Conservation (phyloP, 2,113 vertebrate genomes). For the Sisor rabdophorus region DNA sequence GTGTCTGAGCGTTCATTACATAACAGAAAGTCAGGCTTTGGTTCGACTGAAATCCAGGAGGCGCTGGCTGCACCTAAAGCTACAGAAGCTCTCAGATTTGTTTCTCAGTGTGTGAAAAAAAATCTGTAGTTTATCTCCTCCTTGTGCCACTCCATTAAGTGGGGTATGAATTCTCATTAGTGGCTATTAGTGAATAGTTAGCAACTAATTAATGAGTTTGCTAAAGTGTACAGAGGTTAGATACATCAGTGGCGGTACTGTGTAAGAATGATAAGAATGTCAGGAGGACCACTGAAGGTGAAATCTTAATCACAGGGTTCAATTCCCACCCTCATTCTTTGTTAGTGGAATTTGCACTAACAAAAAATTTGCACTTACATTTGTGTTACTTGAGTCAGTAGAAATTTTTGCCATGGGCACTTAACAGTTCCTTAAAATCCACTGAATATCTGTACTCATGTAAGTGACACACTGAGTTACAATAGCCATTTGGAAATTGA, state of each 20-base stretch:
- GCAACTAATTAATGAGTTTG: constrained; percentile 52
- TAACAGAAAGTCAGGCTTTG: constrained; percentile 43
- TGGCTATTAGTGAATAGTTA: constrained; percentile 57
- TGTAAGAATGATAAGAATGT: neutral
- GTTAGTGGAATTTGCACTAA: too few relatives aligned
- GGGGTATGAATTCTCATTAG: constrained; percentile 57
- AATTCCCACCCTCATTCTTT: too few relatives aligned
- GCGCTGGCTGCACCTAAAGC: neutral
- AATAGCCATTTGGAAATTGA: too few relatives aligned
- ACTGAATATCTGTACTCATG: too few relatives aligned
- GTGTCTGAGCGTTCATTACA: constrained; percentile 22
- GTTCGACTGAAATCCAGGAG: neutral
- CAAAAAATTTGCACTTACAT: too few relatives aligned
- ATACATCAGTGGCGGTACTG: neutral
- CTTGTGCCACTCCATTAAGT: constrained; percentile 21
- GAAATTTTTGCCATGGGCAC: too few relatives aligned
- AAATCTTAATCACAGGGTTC: too few relatives aligned
- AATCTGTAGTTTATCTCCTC: constrained; percentile 2
- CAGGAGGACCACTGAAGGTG: neutral
- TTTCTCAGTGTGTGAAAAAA: constrained; percentile 43
- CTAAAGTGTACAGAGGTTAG: constrained; percentile 4
- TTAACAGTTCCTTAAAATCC: too few relatives aligned
- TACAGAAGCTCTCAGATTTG: constrained; percentile 31
- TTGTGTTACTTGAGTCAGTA: too few relatives aligned
- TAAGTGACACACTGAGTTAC: too few relatives aligned